A percentile compares a stretch with the other conserved stretches of the same genome.
These are phyloP conservation scores for Chauna torquata DNA, from an alignment of 2,113 vertebrate genomes.

Conservation along the genomic window DNA sequence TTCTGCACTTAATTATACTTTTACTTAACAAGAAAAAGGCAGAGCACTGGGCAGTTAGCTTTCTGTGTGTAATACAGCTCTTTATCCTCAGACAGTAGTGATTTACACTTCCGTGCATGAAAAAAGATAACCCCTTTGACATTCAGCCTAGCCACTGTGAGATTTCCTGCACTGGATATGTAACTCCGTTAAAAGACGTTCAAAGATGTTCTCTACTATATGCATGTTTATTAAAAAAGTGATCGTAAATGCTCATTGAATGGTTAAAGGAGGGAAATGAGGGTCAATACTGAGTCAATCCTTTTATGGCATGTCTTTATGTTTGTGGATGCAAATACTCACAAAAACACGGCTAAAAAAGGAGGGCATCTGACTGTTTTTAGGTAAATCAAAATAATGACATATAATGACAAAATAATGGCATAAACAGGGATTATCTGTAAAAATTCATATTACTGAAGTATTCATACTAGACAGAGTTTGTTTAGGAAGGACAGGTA, in stretches of 20 bases:
- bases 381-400: not conserved
- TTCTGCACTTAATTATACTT: not conserved
- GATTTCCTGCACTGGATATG: not conserved
- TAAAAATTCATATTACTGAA: not conserved
- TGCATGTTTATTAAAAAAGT: not conserved
- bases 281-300: not conserved
- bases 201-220: not conserved
- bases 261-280: not conserved
- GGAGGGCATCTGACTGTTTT: not conserved
- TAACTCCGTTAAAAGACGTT: not conserved
- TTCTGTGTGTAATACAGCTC: not conserved
- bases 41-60: not conserved
- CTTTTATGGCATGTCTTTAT: not conserved
- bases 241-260: not conserved
- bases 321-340: not conserved
- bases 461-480: not conserved
- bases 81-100: not conserved
- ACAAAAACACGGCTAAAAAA: not conserved
- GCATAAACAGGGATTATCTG: not conserved
- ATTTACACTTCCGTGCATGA: not conserved
- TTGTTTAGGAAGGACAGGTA: not conserved
- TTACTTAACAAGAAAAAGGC: not conserved
- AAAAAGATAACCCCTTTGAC: not conserved
- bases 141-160: not conserved
- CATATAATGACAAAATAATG: too few relatives aligned